Percentiles rank a stretch among this genome's conserved stretches.
These are phyloP conservation scores for Triplophysa yarkandensis DNA, from an alignment of 2,797 vertebrate species.

Conservation along the genomic window DNA sequence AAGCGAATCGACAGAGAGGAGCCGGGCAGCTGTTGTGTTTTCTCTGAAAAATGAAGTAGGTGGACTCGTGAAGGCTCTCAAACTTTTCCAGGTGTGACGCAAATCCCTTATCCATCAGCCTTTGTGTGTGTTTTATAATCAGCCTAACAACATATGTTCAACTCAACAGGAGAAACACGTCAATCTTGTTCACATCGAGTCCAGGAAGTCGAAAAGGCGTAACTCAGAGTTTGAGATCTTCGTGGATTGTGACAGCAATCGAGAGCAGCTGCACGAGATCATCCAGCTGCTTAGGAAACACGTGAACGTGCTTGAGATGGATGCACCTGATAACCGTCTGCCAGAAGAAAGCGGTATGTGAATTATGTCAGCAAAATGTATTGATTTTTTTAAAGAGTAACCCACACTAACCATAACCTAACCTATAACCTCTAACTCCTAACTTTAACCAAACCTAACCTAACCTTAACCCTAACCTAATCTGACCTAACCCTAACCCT, in stretches of 20 bases:
- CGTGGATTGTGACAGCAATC: conserved; percentile 93
- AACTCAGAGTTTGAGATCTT: conserved; percentile 98
- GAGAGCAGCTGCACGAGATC: conserved; percentile 91
- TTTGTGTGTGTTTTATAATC: background rate
- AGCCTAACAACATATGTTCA: background rate
- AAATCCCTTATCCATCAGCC: background rate
- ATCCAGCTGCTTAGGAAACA: conserved; percentile 90
- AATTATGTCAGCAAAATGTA: too few relatives aligned
- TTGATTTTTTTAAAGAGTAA: too few relatives aligned
- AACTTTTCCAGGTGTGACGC: conserved; percentile 88
- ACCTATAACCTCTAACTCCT: too few relatives aligned
- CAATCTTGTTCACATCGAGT: conserved; percentile 95
- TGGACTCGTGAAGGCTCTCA: conserved; percentile 93
- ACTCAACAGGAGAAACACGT: conserved; percentile 90
- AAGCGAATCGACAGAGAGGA: conserved; percentile 77
- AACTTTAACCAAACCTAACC: too few relatives aligned
- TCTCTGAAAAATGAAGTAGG: conserved; percentile 97
- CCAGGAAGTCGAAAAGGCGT: conserved; percentile 90
- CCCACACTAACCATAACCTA: too few relatives aligned
- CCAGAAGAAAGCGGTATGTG: conserved; percentile 70
- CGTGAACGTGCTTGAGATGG: conserved; percentile 85
- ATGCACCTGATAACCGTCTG: conserved; percentile 78
- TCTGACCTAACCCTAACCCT: too few relatives aligned
- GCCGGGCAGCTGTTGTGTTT: conserved; percentile 88
- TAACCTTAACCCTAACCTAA: too few relatives aligned